A percentile compares a stretch with the other conserved stretches of the same genome.
Conservation (phyloP, 2,797 vertebrate species). For the Myotis planiceps region DNA sequence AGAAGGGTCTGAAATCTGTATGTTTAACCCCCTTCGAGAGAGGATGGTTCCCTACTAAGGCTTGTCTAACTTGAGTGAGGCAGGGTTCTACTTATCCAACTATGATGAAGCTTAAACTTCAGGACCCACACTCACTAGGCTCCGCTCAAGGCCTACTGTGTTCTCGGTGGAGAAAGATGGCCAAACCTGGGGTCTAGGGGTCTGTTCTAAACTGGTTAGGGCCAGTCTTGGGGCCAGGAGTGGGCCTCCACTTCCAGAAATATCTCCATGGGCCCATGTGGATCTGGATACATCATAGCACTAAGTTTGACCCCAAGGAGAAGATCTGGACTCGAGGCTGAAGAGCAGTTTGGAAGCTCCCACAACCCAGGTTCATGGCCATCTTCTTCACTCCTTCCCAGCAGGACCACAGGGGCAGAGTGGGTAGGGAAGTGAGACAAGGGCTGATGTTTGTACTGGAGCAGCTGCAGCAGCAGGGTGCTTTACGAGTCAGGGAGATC, state of each 20-base stretch:
- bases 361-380: not conserved
- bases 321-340: not conserved
- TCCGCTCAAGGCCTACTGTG: not conserved
- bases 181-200: not conserved
- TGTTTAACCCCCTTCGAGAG: not conserved
- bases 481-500: not conserved
- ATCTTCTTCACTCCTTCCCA: not conserved
- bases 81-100: not conserved
- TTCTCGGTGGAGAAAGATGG: not conserved
- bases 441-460: not conserved
- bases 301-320: not conserved
- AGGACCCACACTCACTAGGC: not conserved
- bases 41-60: not conserved
- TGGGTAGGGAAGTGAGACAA: not conserved
- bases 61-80: not conserved
- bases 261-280: not conserved
- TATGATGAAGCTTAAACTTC: not conserved
- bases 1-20: not conserved
- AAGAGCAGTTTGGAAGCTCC: accelerated
- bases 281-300: not conserved
- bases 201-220: not conserved
- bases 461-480: not conserved
- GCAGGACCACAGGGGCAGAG: not conserved
- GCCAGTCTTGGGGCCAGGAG: not conserved
- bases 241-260: not conserved